Evolutionary conservation across 2,113 vertebrate species (phyloP), one percentile per base, ranked within the genome.

Genomic region (Myotis yumanensis): DNA sequence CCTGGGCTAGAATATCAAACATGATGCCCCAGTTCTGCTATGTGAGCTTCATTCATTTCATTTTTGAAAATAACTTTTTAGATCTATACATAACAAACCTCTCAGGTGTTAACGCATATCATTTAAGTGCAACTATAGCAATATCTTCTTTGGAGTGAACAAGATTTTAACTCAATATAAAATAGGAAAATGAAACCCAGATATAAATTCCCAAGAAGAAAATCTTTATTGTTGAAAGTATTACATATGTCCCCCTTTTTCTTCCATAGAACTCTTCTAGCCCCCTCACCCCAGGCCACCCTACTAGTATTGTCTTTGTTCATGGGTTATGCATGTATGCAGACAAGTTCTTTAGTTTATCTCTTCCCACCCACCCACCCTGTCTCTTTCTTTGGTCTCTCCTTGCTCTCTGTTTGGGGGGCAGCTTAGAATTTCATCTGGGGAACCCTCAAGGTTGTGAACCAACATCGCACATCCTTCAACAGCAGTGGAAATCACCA

Each of bases 151-250:
- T 17, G 17, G 88, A 83, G 16, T 85, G 46, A 23, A 3, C 0
- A 80, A 87, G n/a, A 5, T 16, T 94, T 68, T 37, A 73, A 68
- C 28, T 89, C 59, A 75, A 54, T 46, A 81, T 81, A 52, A 91
- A 94, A 82, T 82, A 77, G 11, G 62, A 94, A 86, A 90, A 92
- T 64, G 11, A 96, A 91, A 91, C 18, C 14, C n/a, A 89, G 17
- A 89, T 79, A 90, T 12, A 81, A 7, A 87, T 81, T 90, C 12
- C 35, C 20, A 82, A 54, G 37, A 7, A 85, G 14, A 66, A 16
- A 54, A 62, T 62, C 59, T 62, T 62, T 62, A 11, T 62, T 62
- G 25, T 62, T 62, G 25, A 62, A 62, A 62, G 23, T 62, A 62
- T 62, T 62, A 28, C 10, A 62, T 28, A 62, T 62, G 59, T 28